Evolutionary conservation across 1,140 invertebrate species (phyloP).

Genomic region (Oryzaephilus surinamensis): DNA sequence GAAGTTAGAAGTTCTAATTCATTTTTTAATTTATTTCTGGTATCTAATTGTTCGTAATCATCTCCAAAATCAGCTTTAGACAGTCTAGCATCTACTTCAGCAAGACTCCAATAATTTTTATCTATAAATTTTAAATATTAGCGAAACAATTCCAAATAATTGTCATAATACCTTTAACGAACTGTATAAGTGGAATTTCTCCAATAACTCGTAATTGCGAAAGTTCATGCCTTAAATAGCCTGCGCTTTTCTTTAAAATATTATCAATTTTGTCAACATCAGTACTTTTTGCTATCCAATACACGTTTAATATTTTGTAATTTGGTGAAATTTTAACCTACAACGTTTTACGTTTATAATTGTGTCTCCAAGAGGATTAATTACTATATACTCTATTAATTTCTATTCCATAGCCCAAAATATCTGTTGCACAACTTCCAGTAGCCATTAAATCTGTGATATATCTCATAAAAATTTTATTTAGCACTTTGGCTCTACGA

Average conservation of each 20-base stretch:
- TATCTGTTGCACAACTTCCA: conserved; percentile 45
- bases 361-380: conserved; percentile 14
- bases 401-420: conserved; percentile 55
- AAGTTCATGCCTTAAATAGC: conserved; percentile 53
- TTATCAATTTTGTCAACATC: conserved; percentile 39
- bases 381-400: conserved; percentile 44
- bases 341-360: conserved; percentile 4
- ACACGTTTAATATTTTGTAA: conserved; percentile 54
- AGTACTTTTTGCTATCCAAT: conserved; percentile 48
- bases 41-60: conserved; percentile 41
- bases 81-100: conserved; percentile 47
- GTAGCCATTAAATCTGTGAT: conserved; percentile 64
- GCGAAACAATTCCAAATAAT: neutral
- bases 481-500: conserved; percentile 48
- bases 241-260: conserved; percentile 43
- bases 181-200: conserved; percentile 54
- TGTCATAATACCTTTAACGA: conserved; percentile 48
- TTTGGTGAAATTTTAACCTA: conserved; percentile 52
- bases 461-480: conserved; percentile 69
- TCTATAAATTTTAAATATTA: conserved; percentile 39
- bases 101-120: conserved; percentile 38
- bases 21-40: conserved; percentile 35
- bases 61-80: conserved; percentile 49
- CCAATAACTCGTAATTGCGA: conserved; percentile 58
- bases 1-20: conserved; percentile 39